A percentile compares a stretch with the other conserved stretches of the same genome.
Conservation (phyloP, 2,888 invertebrate genomes). For the Apoda limacodes region DNA sequence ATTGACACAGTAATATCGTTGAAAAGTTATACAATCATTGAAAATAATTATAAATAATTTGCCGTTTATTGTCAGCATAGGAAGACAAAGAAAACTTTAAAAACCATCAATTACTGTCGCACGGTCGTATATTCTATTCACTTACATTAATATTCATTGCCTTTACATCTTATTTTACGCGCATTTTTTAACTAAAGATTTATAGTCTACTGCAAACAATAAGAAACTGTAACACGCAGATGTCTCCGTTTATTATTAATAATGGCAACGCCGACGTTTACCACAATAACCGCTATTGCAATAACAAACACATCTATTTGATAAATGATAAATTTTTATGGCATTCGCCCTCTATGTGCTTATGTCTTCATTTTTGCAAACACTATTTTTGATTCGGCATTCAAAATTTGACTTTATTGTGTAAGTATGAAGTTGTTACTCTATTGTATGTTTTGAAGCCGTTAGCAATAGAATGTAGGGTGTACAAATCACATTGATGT, state of each 20-base stretch:
- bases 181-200: constrained; percentile 29
- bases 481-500: constrained; percentile 54
- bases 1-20: no score
- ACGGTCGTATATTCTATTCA: no score
- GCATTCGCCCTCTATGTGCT: constrained; percentile 55
- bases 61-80: no score
- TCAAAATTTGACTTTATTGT: constrained; percentile 18
- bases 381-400: constrained; percentile 18
- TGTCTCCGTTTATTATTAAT: constrained; percentile 53
- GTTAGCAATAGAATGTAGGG: constrained; percentile 39
- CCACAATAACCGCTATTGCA: constrained; percentile 57
- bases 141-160: no score
- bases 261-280: constrained; percentile 59
- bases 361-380: constrained; percentile 54
- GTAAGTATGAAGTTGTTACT: constrained; percentile 15
- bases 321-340: constrained; percentile 66
- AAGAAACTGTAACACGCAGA: constrained; percentile 44
- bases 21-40: no score
- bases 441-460: constrained; percentile 17
- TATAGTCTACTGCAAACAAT: constrained; percentile 32
- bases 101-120: no score
- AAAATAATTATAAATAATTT: no score
- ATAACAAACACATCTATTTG: constrained; percentile 59
- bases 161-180: constrained; percentile 28
- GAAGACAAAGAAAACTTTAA: no score